These are phyloP conservation scores for Thumatha senex DNA, from an alignment of 2,888 invertebrate species.

Conservation along the genomic window DNA sequence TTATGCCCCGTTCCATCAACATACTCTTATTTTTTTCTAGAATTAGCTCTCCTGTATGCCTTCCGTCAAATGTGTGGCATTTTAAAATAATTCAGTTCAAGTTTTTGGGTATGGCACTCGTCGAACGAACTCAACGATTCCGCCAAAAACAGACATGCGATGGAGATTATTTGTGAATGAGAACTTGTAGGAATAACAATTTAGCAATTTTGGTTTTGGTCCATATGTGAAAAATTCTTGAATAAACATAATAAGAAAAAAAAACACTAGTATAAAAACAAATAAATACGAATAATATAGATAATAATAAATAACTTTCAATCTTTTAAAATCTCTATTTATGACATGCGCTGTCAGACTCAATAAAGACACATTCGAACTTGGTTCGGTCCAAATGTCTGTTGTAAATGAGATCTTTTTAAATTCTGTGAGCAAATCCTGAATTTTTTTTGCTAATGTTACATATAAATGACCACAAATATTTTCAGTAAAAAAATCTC, in stretches of 20 bases:
- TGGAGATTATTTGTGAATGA: too few relatives aligned
- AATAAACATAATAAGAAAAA: too few relatives aligned
- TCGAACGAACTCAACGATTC: too few relatives aligned
- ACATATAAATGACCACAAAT: slow-evolving; percentile 21
- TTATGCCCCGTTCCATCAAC: slow-evolving; percentile 20
- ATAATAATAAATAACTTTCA: too few relatives aligned
- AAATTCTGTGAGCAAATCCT: slow-evolving; percentile 16
- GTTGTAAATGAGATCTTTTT: slow-evolving; percentile 16
- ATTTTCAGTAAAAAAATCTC: slow-evolving; percentile 23
- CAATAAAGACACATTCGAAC: slow-evolving; percentile 18
- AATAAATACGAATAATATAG: too few relatives aligned
- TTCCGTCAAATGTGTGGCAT: slow-evolving; percentile 16
- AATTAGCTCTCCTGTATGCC: slow-evolving; percentile 18
- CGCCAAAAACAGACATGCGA: too few relatives aligned
- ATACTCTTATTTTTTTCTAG: slow-evolving; percentile 13
- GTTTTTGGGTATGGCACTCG: too few relatives aligned
- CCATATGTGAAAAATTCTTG: too few relatives aligned
- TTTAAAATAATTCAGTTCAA: slow-evolving; percentile 23
- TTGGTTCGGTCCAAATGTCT: slow-evolving; percentile 20
- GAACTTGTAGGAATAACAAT: too few relatives aligned
- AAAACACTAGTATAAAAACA: too few relatives aligned
- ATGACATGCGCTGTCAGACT: slow-evolving; percentile 22
- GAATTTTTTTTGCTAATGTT: slow-evolving; percentile 16
- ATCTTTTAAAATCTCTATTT: slow-evolving; percentile 10
- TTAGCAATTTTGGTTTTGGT: too few relatives aligned